Conservation (phyloP, 2,113 vertebrate species). For the Triplophysa dalaica region DNA sequence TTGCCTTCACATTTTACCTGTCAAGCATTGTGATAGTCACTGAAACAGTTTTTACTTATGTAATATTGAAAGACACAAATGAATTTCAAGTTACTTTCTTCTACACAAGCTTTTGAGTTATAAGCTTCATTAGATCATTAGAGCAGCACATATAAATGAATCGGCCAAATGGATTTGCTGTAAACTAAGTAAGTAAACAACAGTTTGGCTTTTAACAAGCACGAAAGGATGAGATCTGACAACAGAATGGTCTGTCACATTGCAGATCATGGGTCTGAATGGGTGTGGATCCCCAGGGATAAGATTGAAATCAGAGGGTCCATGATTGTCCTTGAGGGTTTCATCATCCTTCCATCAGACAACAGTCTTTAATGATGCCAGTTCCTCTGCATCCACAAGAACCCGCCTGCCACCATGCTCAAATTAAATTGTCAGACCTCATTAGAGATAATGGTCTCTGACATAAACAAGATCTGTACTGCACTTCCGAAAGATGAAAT, state of each 20-base stretch:
- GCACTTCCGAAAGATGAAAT: slow-evolving; percentile 67
- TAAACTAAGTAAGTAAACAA: neutral
- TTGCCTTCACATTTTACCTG: neutral
- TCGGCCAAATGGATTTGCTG: neutral
- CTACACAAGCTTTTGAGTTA: neutral
- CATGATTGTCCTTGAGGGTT: neutral
- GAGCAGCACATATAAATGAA: neutral
- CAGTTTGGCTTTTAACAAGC: neutral
- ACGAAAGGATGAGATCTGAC: neutral
- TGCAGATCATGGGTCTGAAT: slow-evolving; percentile 15
- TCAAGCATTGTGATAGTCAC: neutral
- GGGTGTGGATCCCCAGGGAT: neutral
- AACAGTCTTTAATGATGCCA: slow-evolving; percentile 1
- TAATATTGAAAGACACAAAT: neutral
- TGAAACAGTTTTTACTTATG: slow-evolving; percentile 5
- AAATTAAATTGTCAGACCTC: slow-evolving; percentile 65
- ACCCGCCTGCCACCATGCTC: slow-evolving; percentile 55
- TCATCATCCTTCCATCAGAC: neutral
- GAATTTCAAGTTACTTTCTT: neutral
- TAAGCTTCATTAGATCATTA: neutral
- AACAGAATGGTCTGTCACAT: neutral
- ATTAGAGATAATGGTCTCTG: slow-evolving; percentile 70
- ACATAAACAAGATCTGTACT: slow-evolving; percentile 64
- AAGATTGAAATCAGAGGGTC: slow-evolving; percentile 15
- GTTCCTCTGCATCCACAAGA: slow-evolving; percentile 42